A percentile compares a stretch with the other conserved stretches of the same genome.
These are phyloP conservation scores for Falco rusticolus DNA, from an alignment of 2,797 vertebrate genomes.

Conservation along the genomic window DNA sequence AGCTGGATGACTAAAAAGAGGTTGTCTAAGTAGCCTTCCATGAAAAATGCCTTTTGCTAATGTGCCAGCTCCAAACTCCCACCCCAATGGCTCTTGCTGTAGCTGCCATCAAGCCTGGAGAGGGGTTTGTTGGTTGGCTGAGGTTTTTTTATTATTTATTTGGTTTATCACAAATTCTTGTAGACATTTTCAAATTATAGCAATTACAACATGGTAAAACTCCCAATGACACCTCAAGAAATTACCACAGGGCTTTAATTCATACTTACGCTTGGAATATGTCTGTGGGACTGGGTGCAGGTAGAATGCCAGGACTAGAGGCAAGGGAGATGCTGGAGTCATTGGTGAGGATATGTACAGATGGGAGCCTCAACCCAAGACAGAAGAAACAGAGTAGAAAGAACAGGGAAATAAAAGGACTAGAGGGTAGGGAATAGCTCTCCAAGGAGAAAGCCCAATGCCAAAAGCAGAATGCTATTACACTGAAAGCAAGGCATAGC, in stretches of 20 bases:
- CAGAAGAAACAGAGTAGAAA: neutral
- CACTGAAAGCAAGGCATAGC: neutral
- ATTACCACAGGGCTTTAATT: neutral
- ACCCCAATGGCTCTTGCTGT: neutral
- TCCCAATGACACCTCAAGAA: neutral
- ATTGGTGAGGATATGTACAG: neutral
- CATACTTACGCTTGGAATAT: neutral
- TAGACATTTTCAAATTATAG: neutral
- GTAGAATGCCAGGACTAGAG: neutral
- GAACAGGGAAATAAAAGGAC: neutral
- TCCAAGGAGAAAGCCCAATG: neutral
- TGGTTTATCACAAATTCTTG: neutral
- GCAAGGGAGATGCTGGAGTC: neutral
- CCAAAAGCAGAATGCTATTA: neutral
- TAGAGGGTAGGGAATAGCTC: neutral
- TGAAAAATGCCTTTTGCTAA: constrained; percentile 33
- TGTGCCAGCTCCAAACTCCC: neutral
- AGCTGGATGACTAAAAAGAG: constrained; percentile 42
- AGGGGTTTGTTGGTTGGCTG: neutral
- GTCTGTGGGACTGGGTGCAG: neutral
- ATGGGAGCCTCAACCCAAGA: neutral
- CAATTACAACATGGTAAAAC: neutral
- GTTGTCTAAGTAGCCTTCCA: constrained; percentile 25
- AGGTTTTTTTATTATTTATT: neutral
- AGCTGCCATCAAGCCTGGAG: neutral